Evolutionary conservation across 2,888 invertebrate species (phyloP), one percentile per base, ranked within the genome.

Genomic region (Apotomis capreana): DNA sequence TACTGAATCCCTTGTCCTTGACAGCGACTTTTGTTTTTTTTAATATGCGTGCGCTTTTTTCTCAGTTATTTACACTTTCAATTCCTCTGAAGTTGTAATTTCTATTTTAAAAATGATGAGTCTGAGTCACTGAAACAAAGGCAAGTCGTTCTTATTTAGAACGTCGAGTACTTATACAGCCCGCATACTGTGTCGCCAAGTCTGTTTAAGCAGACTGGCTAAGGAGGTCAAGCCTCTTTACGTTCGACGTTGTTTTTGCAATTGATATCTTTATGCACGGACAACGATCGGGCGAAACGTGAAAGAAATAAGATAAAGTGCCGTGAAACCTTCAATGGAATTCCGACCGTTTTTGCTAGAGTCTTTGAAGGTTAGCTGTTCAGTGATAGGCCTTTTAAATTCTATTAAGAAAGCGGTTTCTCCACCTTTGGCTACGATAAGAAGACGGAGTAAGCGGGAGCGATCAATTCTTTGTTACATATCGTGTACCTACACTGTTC

Each of bases 221-320:
- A 76, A 76, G 74, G 75, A 77, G 77, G 77, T 77, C 75, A 75
- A 73, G 59, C 68, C 70, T 68, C 59, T 69, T 67, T 65, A 73
- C 68, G 61, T 36, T 51, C 44, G 13, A 57, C 67, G 57, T 62
- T 58, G 71, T 72, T 72, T 72, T 72, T 72, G 72, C 72, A 72
- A 72, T 72, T 72, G 72, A 63, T 72, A 72, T 72, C 68, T 72
- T 72, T 68, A 58, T 68, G 68, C 72, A 63, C 72, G 63, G 63
- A 58, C 68, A n/a, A 51, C 46, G 68, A 57, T 68, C 59, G 44
- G 60, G 15, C 46, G 58, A 63, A 70, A 67, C 70, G 70, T 70
- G 68, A 69, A 58, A 69, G 69, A 69, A 69, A 69, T 57, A 63
- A 54, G 58, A 63, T 49, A 60, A 70, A 70, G 8, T 55, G 59